Base-by-base conservation (phyloP, 2,888 invertebrate species). In the Drosophila prolongata region DNA sequence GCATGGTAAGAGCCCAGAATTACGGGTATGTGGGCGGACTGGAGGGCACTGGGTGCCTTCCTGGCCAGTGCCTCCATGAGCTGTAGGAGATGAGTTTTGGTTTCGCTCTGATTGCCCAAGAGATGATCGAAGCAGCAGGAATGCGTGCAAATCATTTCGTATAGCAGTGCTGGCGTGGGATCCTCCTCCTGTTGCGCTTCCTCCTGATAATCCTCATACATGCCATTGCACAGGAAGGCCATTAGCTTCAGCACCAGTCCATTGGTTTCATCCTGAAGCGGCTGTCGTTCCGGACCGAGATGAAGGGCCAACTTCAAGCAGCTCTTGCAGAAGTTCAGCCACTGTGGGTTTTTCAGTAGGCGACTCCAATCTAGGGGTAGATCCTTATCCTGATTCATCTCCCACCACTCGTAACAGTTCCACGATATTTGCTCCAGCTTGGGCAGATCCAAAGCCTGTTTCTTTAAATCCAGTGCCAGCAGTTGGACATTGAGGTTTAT, bases 1-100 rank as follows among this genome's bases (percentile, higher is more conserved):
- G 96, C 97, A 76, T 94, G 94, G 87, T 97, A 98, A 0, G 97
- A 94, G 10, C 96, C 95, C 65, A 98, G 92, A 77, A 96, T 94
- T 0, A 97, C 93, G 0, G 97, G 95, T 59, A 97, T 93, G 79
- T 97, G 97, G 57, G 93, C 93, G 3, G 94, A 89, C 78, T 94
- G 93, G 94, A 97, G 95, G 0, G 94, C 92, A 0, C 76, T 49
- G 38, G 94, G 94, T 89, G 95, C 95, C 77, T 94, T 94, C 35
- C 93, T 91, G 35, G 95, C 94, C 70, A 97, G 90, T 9, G 93
- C 92, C 75, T 94, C 93, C 34, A 97, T 90, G 59, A 97, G 93
- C 81, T 95, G 94, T 40, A 96, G 90, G 40, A 97, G 90, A 81
- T 94, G 93, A 9, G 94, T 94, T 93, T 95, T 94, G 67, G 94